Evolutionary conservation across 30 jellyfish, hydroid and myxozoan genomes (phyloP), one percentile per base, ranked within the genome.

Genomic region (Aurelia sp.): DNA sequence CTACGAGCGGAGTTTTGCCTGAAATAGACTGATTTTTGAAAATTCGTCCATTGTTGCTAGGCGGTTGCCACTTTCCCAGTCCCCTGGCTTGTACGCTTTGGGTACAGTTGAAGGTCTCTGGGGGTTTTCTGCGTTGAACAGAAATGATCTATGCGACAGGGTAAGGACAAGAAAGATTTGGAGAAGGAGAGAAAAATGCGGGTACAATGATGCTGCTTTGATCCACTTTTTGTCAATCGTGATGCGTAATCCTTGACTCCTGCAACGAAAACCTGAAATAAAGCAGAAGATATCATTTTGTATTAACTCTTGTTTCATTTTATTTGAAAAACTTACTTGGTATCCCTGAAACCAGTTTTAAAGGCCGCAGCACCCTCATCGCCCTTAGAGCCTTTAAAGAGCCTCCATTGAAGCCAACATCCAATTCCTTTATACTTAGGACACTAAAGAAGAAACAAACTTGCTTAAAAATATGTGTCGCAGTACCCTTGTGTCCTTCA

Each of bases 311-410:
- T 9, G 24, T 67, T 27, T 67, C 20, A n/a, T 18, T 13, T 27
- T 27, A 18, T 27, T 67, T 11, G 35, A 18, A 58, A 35, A 12
- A 82, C 98, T 93, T 93, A 95, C 99, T 95, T 89, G 99, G 99
- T 50, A 95, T 90, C 76, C 99, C 99, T 76, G 99, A 89, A 13
- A 95, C 95, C 74, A 95, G 92, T 63, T 95, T 95, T 41, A 95
- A 83, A 69, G 99, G 99, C 41, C 99, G 97, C 51, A 95, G 86
- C 38, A 95, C 99, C 80, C 99, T 81, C 87, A 95, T 82, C 31
- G 97, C 97, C 70, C 99, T 86, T 59, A 95, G 60, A 30, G 99
- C 91, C 82, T 95, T 95, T 79, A 95, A 57, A 17, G 97, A 67
- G 65, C 98, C 77, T 6, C 97, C 98, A 31, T 90, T 88, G 59